These are phyloP conservation scores for Carposina sasakii DNA, from an alignment of 1,140 invertebrate genomes.

Conservation along the genomic window DNA sequence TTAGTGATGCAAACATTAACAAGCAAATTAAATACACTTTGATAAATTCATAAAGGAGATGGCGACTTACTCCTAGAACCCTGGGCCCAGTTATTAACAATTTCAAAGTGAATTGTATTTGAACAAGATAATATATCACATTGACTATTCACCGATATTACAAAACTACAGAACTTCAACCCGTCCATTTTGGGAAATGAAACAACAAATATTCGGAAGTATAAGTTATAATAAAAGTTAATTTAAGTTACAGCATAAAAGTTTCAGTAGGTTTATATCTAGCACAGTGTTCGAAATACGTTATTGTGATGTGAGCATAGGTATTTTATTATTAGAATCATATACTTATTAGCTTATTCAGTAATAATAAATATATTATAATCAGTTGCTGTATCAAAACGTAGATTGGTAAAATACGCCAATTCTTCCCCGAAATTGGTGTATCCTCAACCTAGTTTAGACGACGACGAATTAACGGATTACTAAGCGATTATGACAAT, in stretches of 20 bases:
- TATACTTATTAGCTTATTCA: slow-evolving; percentile 50
- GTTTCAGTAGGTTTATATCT: slow-evolving; percentile 58
- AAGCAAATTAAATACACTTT: too few relatives aligned
- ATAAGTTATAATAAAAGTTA: slow-evolving; percentile 69
- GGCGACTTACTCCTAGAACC: too few relatives aligned
- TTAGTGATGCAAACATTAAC: too few relatives aligned
- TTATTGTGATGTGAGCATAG: slow-evolving; percentile 62
- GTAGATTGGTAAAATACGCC: slow-evolving; percentile 40
- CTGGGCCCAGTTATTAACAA: too few relatives aligned
- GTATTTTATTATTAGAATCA: slow-evolving; percentile 48
- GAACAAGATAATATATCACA: too few relatives aligned
- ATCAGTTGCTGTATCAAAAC: slow-evolving; percentile 40
- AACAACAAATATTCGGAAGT: slow-evolving; percentile 51
- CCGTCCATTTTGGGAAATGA: too few relatives aligned
- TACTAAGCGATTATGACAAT: slow-evolving; percentile 17
- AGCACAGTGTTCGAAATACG: slow-evolving; percentile 67
- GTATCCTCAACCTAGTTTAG: slow-evolving; percentile 35
- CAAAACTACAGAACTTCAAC: too few relatives aligned
- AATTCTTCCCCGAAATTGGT: slow-evolving; percentile 65
- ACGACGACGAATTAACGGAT: slow-evolving; percentile 27
- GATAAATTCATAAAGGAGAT: too few relatives aligned
- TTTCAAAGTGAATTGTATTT: too few relatives aligned
- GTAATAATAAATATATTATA: too few relatives aligned
- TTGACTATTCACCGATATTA: too few relatives aligned
- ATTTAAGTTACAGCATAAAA: slow-evolving; percentile 64